These are phyloP conservation scores for Exocentrus adspersus DNA, from an alignment of 2,888 invertebrate genomes.

Conservation along the genomic window DNA sequence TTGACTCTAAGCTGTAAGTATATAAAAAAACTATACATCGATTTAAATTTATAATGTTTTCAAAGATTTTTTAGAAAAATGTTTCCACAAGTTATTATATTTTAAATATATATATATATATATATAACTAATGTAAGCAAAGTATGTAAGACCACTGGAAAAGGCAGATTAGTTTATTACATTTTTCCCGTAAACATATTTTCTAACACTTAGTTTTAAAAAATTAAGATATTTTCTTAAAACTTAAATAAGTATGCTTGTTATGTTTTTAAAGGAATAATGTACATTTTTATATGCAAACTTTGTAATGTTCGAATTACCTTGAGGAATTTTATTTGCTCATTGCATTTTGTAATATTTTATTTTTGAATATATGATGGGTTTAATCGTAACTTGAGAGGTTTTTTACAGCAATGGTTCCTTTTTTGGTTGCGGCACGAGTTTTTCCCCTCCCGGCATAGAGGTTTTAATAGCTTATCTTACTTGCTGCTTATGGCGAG, in stretches of 20 bases:
- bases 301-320: constrained; percentile 48
- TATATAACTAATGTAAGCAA: constrained; percentile 50
- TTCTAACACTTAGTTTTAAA: constrained; percentile 53
- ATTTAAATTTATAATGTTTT: constrained; percentile 30
- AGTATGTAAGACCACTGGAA: constrained; percentile 49
- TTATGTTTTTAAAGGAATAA: constrained; percentile 21
- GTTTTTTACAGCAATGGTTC: no score
- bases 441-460: no score
- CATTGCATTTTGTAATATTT: constrained; percentile 57
- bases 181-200: constrained; percentile 52
- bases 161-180: constrained; percentile 51
- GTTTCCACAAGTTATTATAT: constrained; percentile 30
- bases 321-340: constrained; percentile 53
- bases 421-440: background rate
- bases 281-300: constrained; percentile 39
- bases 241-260: constrained; percentile 26
- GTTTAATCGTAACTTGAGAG: constrained; percentile 50
- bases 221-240: constrained; percentile 39
- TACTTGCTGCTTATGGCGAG: no score
- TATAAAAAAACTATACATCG: constrained; percentile 40
- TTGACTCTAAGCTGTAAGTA: constrained; percentile 17
- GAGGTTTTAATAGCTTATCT: no score
- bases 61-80: constrained; percentile 27
- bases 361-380: constrained; percentile 58
- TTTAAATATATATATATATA: constrained; percentile 46